Conservation (phyloP, 2,888 invertebrate species). For the Lithophane ornitopus region DNA sequence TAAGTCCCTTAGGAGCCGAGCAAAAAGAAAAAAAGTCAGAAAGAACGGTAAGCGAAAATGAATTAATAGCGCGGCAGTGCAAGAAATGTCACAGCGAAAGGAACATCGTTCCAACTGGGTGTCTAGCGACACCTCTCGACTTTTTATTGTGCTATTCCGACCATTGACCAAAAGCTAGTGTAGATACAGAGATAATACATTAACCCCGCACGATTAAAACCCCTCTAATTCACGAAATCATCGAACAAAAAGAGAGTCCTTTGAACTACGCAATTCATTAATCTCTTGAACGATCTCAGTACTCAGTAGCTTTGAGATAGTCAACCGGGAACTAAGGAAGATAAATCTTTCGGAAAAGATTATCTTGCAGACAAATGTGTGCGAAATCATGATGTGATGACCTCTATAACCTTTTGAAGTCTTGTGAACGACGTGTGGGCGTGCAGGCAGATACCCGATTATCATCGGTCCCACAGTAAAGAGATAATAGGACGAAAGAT, state of each 20-base stretch:
- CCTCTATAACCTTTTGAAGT: constrained; percentile 43
- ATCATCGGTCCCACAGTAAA: background rate
- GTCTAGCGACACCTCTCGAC: no score
- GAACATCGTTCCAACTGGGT: no score
- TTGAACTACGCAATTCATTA: constrained; percentile 52
- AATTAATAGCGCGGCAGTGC: no score
- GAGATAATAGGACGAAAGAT: background rate
- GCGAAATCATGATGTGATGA: constrained; percentile 27
- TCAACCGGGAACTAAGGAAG: constrained; percentile 27
- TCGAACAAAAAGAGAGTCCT: constrained; percentile 19
- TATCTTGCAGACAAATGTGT: constrained; percentile 29
- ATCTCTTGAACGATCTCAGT: constrained; percentile 37
- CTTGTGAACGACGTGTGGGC: constrained; percentile 6
- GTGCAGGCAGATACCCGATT: constrained; percentile 13
- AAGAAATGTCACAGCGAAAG: no score
- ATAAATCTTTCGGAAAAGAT: constrained; percentile 49
- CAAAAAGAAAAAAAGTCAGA: no score
- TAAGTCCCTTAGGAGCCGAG: no score
- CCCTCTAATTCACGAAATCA: constrained; percentile 27
- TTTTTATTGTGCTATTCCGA: no score
- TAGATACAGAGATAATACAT: background rate
- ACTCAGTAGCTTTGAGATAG: constrained; percentile 22
- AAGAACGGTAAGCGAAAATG: no score
- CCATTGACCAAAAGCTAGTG: background rate
- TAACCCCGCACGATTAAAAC: background rate